phyloP scores from a whole-genome alignment of 2,113 vertebrate species.

The Psammodynastes pulverulentus region DNA sequence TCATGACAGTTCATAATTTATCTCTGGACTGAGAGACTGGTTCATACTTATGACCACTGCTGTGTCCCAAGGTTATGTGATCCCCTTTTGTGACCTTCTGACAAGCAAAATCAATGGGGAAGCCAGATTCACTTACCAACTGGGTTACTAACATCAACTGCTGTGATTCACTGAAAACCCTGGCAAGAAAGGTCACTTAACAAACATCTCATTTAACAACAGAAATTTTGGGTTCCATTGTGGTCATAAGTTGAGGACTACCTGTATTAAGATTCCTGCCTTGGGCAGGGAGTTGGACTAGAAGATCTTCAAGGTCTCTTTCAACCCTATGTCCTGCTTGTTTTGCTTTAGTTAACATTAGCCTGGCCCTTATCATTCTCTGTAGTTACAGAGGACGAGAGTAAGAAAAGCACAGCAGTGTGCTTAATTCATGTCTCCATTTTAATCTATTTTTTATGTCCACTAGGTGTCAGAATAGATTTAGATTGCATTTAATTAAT shows the following conservation, averaged over 20 bases:
- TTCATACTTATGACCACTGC: too few relatives aligned
- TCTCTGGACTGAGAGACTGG: not conserved
- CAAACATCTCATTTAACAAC: too few relatives aligned
- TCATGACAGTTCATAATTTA: not conserved
- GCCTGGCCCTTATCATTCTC: not conserved
- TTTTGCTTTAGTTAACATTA: not conserved
- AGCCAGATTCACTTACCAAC: too few relatives aligned
- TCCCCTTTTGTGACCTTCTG: too few relatives aligned
- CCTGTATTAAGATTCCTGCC: too few relatives aligned
- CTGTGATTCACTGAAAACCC: too few relatives aligned
- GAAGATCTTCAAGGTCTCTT: not conserved
- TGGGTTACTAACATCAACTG: too few relatives aligned
- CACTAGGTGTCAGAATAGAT: constrained; percentile 23
- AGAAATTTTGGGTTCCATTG: too few relatives aligned
- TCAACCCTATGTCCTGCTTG: not conserved
- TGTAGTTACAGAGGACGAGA: not conserved
- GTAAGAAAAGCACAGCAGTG: not conserved
- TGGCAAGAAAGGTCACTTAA: too few relatives aligned
- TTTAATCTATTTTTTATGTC: not conserved
- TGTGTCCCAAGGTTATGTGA: too few relatives aligned
- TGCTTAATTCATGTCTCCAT: not conserved
- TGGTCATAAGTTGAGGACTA: too few relatives aligned
- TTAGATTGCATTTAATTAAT: not conserved
- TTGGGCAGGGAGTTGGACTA: not conserved
- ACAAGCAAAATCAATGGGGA: too few relatives aligned